Base-by-base conservation (phyloP, 2,888 invertebrate species). In the Dascillus cervinus region DNA sequence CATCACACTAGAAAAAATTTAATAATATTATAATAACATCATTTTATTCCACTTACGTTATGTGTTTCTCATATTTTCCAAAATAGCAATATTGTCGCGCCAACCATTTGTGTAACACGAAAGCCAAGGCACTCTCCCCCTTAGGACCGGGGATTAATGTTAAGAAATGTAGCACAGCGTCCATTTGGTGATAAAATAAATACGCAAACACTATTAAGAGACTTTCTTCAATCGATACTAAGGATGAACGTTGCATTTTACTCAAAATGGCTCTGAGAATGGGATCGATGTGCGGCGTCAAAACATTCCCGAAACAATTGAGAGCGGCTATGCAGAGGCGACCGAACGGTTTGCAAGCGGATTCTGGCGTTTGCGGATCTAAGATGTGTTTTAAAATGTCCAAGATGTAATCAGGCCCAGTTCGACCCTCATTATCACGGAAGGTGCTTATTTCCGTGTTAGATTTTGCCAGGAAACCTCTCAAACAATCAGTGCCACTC, bases 111-210 rank as follows among this genome's bases (percentile, higher is more conserved):
- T 34, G 32, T 4, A 46, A 29, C 20, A 46, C 32, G 36, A 39
- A 46, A 13, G 34, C 29, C 22, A 46, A 32, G 13, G 46, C 46
- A 29, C 43, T 44, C 23, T 36, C 37, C 11, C 46, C 46, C 17
- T 40, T 24, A 8, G 46, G 46, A 12, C 46, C 46, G n/a, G 46
- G 46, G 21, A 46, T 44, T 17, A 39, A 24, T 10, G 37, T 40
- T 15, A 46, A 28, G 13, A 37, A 40, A 22, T 39, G 29, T 26
- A 43, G 32, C 3, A 35, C 28, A 3, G 32, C 23, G 2, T 38
- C 41, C 4, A 39, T 35, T 13, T 43, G 35, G 12, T 27, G 30
- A 26, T 40, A 32, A 29, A 41, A 46, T 21, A 46, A 26, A n/a
- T 40, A 44, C 3, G 37, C 41, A 27, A 46, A 46, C 11, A 46